These are phyloP conservation scores for Zoanthus gigantus DNA, from an alignment of 92 coral and sea anemone genomes.

Conservation along the genomic window DNA sequence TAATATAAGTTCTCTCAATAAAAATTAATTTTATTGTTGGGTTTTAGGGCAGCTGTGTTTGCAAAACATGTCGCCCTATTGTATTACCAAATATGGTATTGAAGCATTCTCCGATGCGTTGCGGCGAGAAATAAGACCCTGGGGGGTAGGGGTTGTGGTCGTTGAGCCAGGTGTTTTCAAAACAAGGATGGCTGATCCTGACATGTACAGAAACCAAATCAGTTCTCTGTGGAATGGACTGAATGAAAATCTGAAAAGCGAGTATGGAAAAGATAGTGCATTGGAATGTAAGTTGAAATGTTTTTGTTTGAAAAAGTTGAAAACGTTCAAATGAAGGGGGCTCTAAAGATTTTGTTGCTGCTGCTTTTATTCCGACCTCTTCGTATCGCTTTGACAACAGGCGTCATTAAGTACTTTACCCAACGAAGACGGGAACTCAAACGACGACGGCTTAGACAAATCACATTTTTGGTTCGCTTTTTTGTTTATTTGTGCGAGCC, in stretches of 20 bases:
- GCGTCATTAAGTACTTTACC: too few species aligned
- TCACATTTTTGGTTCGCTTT: too few species aligned
- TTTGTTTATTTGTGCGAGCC: too few species aligned
- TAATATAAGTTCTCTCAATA: background rate
- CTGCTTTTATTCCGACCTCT: too few species aligned
- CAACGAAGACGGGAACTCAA: too few species aligned
- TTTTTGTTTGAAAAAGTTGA: too few species aligned
- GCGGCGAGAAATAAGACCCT: slow-evolving; percentile 55
- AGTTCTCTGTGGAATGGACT: slow-evolving; percentile 51
- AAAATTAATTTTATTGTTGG: background rate
- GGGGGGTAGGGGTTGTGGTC: slow-evolving; percentile 53
- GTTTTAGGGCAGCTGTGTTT: slow-evolving; percentile 33
- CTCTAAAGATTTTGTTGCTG: too few species aligned
- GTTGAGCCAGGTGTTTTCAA: slow-evolving; percentile 66
- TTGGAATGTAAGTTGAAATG: slow-evolving; percentile 8
- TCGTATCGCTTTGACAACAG: too few species aligned
- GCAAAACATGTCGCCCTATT: slow-evolving; percentile 53
- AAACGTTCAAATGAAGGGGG: too few species aligned
- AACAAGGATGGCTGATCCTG: slow-evolving; percentile 53
- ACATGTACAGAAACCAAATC: slow-evolving; percentile 30
- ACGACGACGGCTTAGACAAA: too few species aligned
- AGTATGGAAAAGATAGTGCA: slow-evolving; percentile 55
- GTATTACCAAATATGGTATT: slow-evolving; percentile 64
- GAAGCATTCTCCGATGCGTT: slow-evolving; percentile 72
- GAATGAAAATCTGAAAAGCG: slow-evolving; percentile 32